Evolutionary conservation across 2,888 invertebrate species (phyloP).

Genomic region (Leucania comma): DNA sequence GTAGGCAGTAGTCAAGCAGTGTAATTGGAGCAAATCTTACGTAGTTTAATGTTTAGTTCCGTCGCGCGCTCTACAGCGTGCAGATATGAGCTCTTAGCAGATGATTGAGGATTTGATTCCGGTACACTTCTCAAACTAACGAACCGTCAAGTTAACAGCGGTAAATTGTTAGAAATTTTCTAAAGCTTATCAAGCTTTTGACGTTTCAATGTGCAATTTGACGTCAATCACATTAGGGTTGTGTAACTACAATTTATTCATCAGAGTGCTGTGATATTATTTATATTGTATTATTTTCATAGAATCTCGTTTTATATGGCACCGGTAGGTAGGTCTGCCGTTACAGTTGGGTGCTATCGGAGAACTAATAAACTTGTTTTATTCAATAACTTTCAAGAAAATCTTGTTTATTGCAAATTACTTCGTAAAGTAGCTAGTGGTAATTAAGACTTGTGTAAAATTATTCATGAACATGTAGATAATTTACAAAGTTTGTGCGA

Average conservation of each 20-base stretch:
- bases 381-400: constrained; percentile 9
- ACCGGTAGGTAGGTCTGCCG: not conserved
- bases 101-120: constrained; percentile 85
- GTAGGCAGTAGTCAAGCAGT: constrained; percentile 46
- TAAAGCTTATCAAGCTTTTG: constrained; percentile 80
- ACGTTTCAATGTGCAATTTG: constrained; percentile 82
- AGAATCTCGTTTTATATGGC: not conserved
- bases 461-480: constrained; percentile 36
- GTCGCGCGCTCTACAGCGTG: constrained; percentile 62
- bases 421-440: constrained; percentile 11
- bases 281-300: not conserved
- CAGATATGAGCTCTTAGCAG: constrained; percentile 71
- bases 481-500: constrained; percentile 20
- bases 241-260: constrained; percentile 56
- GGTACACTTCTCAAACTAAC: constrained; percentile 89
- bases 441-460: constrained; percentile 19
- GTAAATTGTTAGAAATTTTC: constrained; percentile 85
- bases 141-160: constrained; percentile 80
- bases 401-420: constrained; percentile 27
- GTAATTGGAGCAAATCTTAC: constrained; percentile 70
- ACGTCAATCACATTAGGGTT: constrained; percentile 75
- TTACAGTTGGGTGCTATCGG: not conserved
- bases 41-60: constrained; percentile 66
- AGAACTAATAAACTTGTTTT: not conserved
- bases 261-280: constrained; percentile 8